Conservation (phyloP, 2,888 invertebrate species). For the Mesorhabditis belari region DNA sequence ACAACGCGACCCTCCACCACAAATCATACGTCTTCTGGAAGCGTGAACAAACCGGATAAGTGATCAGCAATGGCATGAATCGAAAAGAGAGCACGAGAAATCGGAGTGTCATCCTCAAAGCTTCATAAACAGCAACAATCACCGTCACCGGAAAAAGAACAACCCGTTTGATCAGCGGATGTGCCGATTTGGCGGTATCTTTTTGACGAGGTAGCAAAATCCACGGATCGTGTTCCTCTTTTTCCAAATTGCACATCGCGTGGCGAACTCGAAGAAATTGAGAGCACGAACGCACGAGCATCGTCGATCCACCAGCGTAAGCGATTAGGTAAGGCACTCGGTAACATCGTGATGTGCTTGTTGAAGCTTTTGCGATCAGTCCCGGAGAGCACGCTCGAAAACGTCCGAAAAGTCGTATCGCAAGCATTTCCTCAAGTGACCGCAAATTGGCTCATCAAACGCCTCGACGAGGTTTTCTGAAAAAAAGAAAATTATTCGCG, state of each 20-base stretch:
- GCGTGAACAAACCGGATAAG: conserved; percentile 19
- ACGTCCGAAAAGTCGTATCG: too few relatives aligned
- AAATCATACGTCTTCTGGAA: conserved; percentile 13
- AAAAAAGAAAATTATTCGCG: too few relatives aligned
- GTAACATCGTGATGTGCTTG: too few relatives aligned
- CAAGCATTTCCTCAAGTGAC: too few relatives aligned
- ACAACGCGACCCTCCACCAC: conserved; percentile 27
- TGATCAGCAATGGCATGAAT: conserved; percentile 21
- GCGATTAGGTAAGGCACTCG: neutral
- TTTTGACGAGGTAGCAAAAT: too few relatives aligned
- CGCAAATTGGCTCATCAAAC: too few relatives aligned
- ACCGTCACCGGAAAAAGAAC: neutral
- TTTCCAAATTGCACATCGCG: neutral
- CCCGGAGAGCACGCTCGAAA: too few relatives aligned
- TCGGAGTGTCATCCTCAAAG: conserved; percentile 5
- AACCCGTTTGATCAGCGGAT: neutral
- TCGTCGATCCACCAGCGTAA: neutral
- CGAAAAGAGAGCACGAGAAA: conserved; percentile 20
- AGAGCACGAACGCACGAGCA: neutral
- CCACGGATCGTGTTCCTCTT: neutral
- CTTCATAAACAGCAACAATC: neutral
- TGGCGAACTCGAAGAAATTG: too few relatives aligned
- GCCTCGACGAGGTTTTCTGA: too few relatives aligned
- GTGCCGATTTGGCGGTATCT: neutral
- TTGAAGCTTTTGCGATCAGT: too few relatives aligned